Percentiles rank a stretch among this genome's conserved stretches.
Conservation (phyloP, 1,140 invertebrate species). For the Trissolcus basalis region DNA sequence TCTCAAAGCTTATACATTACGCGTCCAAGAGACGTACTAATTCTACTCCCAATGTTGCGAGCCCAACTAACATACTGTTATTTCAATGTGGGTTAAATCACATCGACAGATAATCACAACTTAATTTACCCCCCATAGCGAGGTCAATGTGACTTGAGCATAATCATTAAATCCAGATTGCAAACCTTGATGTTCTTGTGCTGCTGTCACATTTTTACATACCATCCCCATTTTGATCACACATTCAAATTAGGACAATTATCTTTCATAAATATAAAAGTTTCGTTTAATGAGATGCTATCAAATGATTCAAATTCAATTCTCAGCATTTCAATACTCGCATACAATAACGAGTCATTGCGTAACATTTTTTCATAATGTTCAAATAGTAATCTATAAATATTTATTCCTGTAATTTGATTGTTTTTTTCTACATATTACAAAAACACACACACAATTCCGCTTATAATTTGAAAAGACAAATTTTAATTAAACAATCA, state of each 20-base stretch:
- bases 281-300: slow-evolving; percentile 31
- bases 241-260: slow-evolving; percentile 57
- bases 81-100: slow-evolving; percentile 70
- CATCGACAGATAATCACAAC: slow-evolving; percentile 77
- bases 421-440: too few relatives aligned
- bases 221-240: slow-evolving; percentile 64
- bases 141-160: slow-evolving; percentile 56
- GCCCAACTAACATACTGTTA: slow-evolving; percentile 38
- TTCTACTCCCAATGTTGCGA: slow-evolving; percentile 31
- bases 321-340: too few relatives aligned
- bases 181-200: slow-evolving; percentile 37
- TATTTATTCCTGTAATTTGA: too few relatives aligned
- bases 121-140: slow-evolving; percentile 74
- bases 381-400: too few relatives aligned
- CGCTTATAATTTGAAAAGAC: too few relatives aligned
- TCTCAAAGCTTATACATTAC: slow-evolving; percentile 48
- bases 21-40: slow-evolving; percentile 41
- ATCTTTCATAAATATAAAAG: slow-evolving; percentile 16
- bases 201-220: not conserved
- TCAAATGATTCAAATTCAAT: slow-evolving; percentile 10
- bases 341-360: too few relatives aligned
- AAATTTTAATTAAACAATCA: slow-evolving; percentile 35
- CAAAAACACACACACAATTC: too few relatives aligned
- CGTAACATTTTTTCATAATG: too few relatives aligned
- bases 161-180: slow-evolving; percentile 52